Evolutionary conservation across 2,888 invertebrate genomes (phyloP), one percentile per base, ranked within the genome.

Genomic region (Acanthosoma haemorrhoidale): DNA sequence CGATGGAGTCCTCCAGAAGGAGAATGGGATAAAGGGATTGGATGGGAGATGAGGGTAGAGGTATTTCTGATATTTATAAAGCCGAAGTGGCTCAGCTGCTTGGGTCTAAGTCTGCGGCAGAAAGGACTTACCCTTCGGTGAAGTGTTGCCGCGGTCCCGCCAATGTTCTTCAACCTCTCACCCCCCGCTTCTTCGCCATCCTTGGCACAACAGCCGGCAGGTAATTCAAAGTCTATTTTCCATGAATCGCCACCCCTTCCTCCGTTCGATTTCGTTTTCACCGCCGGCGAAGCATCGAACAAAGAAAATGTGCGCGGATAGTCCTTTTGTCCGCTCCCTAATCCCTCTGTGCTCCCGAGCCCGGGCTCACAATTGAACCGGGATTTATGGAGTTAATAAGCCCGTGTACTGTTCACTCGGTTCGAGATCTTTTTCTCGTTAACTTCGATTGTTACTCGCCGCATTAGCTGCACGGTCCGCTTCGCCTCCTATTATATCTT

Each of bases 181-280:
- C 13, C 2, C 6, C 1, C 11, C 21, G 21, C 39, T 13, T 21
- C 13, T 21, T 25, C 51, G 13, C 13, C 16, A 5, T 25, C 6
- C 25, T 51, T 25, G 43, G 25, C 51, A n/a, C n/a, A n/a, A n/a
- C n/a, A n/a, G n/a, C n/a, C n/a, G n/a, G n/a, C n/a, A n/a, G n/a
- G n/a, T 51, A 51, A 51, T 51, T 51, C 51, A 51, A 51, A 51
- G 51, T 51, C 51, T 25, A 51, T 51, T 51, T 51, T 51, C 51
- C 51, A 51, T 25, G 29, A 51, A 51, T 51, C 29, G 51, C 25
- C n/a, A n/a, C n/a, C 43, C 51, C 29, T 51, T 51, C 51, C 51
- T 51, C 51, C 29, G 5, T 3, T 25, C 43, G 43, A 25, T 51
- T 51, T 51, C 25, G 25, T 51, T 51, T 51, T 51, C 25, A 21